These are phyloP conservation scores for Drosophila cardini DNA, from an alignment of 1,140 invertebrate genomes.

Conservation along the genomic window DNA sequence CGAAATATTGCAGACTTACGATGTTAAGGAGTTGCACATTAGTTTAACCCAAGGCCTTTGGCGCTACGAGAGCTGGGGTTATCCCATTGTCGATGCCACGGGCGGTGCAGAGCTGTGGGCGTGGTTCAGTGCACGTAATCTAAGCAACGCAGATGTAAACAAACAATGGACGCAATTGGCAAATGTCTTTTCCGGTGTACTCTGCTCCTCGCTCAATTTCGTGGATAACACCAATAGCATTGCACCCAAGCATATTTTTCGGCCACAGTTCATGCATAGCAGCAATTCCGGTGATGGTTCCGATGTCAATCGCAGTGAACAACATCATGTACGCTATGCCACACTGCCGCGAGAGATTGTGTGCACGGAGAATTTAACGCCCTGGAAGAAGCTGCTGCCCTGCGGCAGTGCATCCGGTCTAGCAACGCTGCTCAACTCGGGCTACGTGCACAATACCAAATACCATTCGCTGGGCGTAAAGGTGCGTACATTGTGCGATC, in stretches of 20 bases:
- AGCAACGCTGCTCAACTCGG: conserved; percentile 94
- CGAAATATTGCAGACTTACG: conserved; percentile 94
- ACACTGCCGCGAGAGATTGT: conserved; percentile 97
- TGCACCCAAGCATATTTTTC: conserved; percentile 92
- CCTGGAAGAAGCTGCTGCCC: conserved; percentile 98
- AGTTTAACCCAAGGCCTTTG: conserved; percentile 96
- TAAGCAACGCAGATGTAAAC: conserved; percentile 88
- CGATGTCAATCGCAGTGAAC: conserved; percentile 66
- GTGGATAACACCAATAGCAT: conserved; percentile 95
- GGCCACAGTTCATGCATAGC: conserved; percentile 87
- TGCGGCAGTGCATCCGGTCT: conserved; percentile 95
- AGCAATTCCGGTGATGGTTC: no score
- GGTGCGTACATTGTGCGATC: conserved; percentile 91
- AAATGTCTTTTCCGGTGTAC: conserved; percentile 95
- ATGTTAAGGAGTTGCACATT: conserved; percentile 95
- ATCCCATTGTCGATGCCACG: conserved; percentile 93
- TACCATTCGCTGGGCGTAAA: conserved; percentile 96
- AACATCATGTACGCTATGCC: conserved; percentile 88
- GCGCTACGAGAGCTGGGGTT: conserved; percentile 97
- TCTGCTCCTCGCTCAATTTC: conserved; percentile 98
- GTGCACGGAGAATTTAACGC: conserved; percentile 99
- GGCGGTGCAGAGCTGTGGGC: conserved; percentile 97
- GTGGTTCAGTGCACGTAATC: conserved; percentile 90
- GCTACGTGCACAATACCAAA: conserved; percentile 95
- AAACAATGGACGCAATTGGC: conserved; percentile 94